Percentiles rank a stretch among this genome's conserved stretches.
These are phyloP conservation scores for Himalopsyche japonica DNA, from an alignment of 2,888 invertebrate species.

Conservation along the genomic window DNA sequence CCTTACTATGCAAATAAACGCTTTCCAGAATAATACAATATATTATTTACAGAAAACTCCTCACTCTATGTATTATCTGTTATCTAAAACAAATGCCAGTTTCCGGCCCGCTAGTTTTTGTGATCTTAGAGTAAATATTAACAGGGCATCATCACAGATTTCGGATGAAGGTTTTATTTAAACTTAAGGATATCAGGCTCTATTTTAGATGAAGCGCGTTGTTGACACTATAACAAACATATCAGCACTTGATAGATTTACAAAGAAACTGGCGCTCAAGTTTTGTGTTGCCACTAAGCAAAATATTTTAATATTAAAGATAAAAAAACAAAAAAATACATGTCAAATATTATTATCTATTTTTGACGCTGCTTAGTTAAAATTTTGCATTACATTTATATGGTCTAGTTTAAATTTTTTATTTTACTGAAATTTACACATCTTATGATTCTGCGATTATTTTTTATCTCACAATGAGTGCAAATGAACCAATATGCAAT, in stretches of 20 bases:
- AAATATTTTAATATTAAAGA: background rate
- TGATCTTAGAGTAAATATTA: constrained; percentile 20
- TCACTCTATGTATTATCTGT: constrained; percentile 9
- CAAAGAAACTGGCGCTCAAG: background rate
- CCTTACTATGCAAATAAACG: background rate
- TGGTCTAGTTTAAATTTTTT: too few species aligned
- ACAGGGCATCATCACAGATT: constrained; percentile 8
- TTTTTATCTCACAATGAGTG: too few species aligned
- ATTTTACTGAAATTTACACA: too few species aligned
- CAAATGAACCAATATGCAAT: too few species aligned
- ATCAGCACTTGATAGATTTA: background rate
- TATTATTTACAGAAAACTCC: constrained; percentile 19
- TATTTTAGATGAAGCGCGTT: constrained; percentile 14
- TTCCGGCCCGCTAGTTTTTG: constrained; percentile 34
- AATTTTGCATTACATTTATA: too few species aligned
- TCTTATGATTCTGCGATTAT: too few species aligned
- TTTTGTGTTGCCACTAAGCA: background rate
- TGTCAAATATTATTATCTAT: too few species aligned
- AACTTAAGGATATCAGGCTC: constrained; percentile 3
- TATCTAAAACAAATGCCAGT: constrained; percentile 38
- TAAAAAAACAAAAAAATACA: background rate
- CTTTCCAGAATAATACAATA: background rate
- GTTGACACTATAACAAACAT: constrained; percentile 22
- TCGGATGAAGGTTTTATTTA: constrained; percentile 16
- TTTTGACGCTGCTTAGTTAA: too few species aligned